Conservation (phyloP, 2,797 vertebrate species). For the Sphenopsis melanotis region DNA sequence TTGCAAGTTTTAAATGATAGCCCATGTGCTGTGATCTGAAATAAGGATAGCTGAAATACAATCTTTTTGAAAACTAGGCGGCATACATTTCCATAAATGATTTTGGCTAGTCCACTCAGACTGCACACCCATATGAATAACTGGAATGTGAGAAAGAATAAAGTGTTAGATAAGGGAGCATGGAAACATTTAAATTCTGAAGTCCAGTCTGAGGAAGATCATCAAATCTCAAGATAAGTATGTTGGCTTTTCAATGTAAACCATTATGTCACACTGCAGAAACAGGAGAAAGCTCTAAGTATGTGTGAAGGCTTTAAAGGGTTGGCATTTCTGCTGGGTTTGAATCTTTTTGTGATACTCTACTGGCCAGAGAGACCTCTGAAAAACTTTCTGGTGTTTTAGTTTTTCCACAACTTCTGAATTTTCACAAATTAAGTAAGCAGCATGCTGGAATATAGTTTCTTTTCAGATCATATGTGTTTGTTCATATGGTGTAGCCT, state of each 20-base stretch:
- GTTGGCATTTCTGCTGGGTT: not conserved
- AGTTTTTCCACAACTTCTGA: not conserved
- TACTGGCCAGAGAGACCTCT: not conserved
- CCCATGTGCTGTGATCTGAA: not conserved
- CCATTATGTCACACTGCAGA: not conserved
- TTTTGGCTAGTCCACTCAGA: not conserved
- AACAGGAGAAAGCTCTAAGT: not conserved
- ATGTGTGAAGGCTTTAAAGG: not conserved
- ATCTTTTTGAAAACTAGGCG: slow-evolving; percentile 37
- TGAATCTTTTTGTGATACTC: not conserved
- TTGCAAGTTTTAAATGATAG: slow-evolving; percentile 33
- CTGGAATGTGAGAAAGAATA: slow-evolving; percentile 46
- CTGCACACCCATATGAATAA: not conserved
- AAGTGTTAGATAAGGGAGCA: slow-evolving; percentile 19
- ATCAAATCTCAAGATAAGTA: not conserved
- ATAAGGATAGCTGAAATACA: slow-evolving; percentile 24
- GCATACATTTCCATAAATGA: slow-evolving; percentile 41
- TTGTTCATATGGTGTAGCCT: not conserved
- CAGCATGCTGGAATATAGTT: not conserved
- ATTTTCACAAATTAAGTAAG: not conserved
- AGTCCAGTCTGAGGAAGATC: not conserved
- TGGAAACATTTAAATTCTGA: slow-evolving; percentile 50
- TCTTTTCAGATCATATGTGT: not conserved
- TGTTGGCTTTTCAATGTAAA: not conserved
- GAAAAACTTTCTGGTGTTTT: not conserved